Conservation (phyloP, 2,113 vertebrate genomes). For the Pimephales promelas region DNA sequence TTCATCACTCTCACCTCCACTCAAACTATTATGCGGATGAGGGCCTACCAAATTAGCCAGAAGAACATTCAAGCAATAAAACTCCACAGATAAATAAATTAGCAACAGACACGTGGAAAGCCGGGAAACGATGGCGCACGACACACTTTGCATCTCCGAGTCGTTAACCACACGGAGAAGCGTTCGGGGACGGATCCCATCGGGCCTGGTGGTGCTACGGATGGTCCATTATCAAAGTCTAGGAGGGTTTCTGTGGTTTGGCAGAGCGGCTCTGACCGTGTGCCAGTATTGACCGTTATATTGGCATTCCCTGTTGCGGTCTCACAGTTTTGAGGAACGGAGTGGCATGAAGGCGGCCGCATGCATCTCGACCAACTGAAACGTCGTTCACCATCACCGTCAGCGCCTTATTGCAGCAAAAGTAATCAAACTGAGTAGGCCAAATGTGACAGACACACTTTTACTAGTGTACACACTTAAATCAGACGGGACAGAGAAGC, state of each 20-base stretch:
- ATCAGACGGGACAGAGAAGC: neutral
- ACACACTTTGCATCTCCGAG: constrained; percentile 67
- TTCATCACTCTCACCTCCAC: constrained; percentile 48
- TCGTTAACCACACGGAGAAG: constrained; percentile 69
- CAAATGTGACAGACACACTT: neutral
- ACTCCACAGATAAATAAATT: constrained; percentile 75
- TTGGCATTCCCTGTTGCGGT: constrained; percentile 80
- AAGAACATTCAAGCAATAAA: constrained; percentile 57
- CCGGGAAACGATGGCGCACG: constrained; percentile 49
- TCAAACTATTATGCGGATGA: constrained; percentile 44
- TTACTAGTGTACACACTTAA: neutral
- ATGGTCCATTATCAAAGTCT: constrained; percentile 56
- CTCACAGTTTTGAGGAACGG: constrained; percentile 67
- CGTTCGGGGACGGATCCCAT: constrained; percentile 48
- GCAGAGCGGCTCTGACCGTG: constrained; percentile 60
- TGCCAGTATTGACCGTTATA: constrained; percentile 80
- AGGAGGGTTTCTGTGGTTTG: constrained; percentile 75
- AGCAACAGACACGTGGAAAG: constrained; percentile 67
- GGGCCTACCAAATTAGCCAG: constrained; percentile 58
- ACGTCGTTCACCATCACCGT: constrained; percentile 50
- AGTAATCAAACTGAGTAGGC: constrained; percentile 30
- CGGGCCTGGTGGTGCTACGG: constrained; percentile 30
- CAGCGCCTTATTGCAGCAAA: constrained; percentile 32
- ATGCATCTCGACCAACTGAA: constrained; percentile 55
- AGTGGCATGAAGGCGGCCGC: constrained; percentile 67